Conservation (phyloP, 1,140 invertebrate species). For the Notospermus geniculatus region DNA sequence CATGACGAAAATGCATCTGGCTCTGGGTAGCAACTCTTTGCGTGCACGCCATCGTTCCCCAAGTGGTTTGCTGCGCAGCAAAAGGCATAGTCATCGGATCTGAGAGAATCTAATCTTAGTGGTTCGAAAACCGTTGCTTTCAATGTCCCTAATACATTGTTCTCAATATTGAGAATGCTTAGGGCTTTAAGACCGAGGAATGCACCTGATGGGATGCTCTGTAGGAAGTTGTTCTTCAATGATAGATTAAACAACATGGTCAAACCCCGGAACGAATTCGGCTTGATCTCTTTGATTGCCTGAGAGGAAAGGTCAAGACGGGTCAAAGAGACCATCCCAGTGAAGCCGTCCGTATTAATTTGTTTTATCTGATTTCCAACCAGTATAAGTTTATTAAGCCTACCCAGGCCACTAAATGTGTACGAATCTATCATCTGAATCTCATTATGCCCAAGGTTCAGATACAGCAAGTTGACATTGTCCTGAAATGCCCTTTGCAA, state of each 20-base stretch:
- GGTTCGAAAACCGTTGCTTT: neutral
- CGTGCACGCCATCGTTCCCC: neutral
- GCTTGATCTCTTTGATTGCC: neutral
- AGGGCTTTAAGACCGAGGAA: neutral
- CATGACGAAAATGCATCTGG: conserved; percentile 7
- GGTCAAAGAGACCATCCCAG: neutral
- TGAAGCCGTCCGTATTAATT: neutral
- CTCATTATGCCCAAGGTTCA: neutral
- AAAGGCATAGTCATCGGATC: neutral
- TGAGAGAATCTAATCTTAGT: neutral
- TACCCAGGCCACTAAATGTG: conserved; percentile 1
- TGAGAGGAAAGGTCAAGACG: neutral
- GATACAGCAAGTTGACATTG: neutral
- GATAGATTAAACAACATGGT: too few relatives aligned
- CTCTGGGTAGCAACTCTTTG: neutral
- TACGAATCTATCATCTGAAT: neutral
- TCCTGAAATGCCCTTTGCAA: neutral
- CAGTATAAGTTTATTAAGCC: too few relatives aligned
- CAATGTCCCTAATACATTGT: neutral
- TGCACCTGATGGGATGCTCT: neutral
- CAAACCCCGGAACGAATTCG: too few relatives aligned
- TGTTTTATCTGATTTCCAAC: neutral
- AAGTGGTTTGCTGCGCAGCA: neutral
- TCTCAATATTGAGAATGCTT: neutral
- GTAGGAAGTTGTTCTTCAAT: too few relatives aligned